Evolutionary conservation across 2,888 invertebrate species (phyloP), one percentile per base, ranked within the genome.

Genomic region (Lomographa bimaculata): DNA sequence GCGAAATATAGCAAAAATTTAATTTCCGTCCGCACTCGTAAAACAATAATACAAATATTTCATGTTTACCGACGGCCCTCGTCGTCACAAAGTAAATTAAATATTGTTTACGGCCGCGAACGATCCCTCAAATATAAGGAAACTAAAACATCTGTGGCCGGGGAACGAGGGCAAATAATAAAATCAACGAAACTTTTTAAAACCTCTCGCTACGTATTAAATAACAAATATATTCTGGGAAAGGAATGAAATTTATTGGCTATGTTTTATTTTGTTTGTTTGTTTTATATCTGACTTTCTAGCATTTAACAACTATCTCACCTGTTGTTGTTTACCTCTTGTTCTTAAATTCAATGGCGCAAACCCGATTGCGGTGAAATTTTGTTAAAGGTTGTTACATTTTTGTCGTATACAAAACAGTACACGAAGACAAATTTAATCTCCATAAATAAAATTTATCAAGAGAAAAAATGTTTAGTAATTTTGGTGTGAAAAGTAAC

Each of bases 171-270:
- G 36, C 40, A 55, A 60, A 42, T 29, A 20, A 60, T 54, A 37
- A 58, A 60, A 67, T 68, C 58, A 64, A 65, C 63, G 65, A 73
- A 66, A 14, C 3, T 14, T 68, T 70, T 20, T 47, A 16, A 16
- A 21, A 40, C 41, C 51, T 36, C 33, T 44, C 47, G 53, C 42
- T 56, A 45, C 56, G 50, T 57, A 57, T 50, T 51, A 57, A 50
- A 60, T 63, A 23, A 16, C 16, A 52, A 61, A n/a, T 3, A 60
- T 60, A 64, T 60, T 56, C 53, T 51, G 47, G 56, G 47, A 50
- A 53, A 38, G 50, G 58, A 59, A 61, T 57, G 53, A 65, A 70
- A 69, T 67, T 57, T n/a, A n/a, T n/a, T n/a, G n/a, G n/a, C n/a
- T n/a, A n/a, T n/a, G n/a, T n/a, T n/a, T n/a, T n/a, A n/a, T n/a